phyloP scores from a whole-genome alignment of 2,113 vertebrate genomes.

The Microtus richardsoni region DNA sequence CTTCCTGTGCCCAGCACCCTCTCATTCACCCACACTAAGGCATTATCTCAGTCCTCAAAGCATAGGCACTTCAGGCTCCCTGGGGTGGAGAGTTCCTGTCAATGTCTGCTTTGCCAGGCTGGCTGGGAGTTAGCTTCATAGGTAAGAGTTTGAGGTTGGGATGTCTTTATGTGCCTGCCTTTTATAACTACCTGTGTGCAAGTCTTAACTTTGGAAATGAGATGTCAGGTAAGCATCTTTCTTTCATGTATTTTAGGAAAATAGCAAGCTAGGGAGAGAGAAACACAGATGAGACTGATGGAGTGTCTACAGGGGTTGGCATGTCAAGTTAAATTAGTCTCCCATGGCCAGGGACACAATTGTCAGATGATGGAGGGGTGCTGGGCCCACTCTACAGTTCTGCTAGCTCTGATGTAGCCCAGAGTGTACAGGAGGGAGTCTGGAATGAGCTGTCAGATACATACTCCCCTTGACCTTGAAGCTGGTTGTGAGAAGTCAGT shows the following conservation, averaged over 20 bases:
- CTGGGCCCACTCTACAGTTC: not conserved
- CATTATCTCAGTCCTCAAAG: not conserved
- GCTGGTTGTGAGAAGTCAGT: not conserved
- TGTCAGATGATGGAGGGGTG: not conserved
- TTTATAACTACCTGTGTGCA: not conserved
- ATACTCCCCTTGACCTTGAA: not conserved
- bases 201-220: slow-evolving; percentile 57
- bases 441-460: not conserved
- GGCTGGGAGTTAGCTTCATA: slow-evolving; percentile 9
- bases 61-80: not conserved
- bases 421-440: not conserved
- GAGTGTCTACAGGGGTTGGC: not conserved
- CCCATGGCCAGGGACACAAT: not conserved
- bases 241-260: slow-evolving; percentile 55
- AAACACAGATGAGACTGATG: not conserved
- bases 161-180: not conserved
- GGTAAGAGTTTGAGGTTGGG: not conserved
- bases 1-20: not conserved
- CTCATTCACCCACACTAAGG: not conserved
- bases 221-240: not conserved
- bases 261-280: not conserved
- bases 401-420: not conserved
- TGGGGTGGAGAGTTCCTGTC: accelerated
- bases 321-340: not conserved
- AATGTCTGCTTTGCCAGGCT: not conserved